Base-by-base conservation (phyloP, 30 jellyfish, hydroid and myxozoan genomes). In the Chironex yamaguchii region DNA sequence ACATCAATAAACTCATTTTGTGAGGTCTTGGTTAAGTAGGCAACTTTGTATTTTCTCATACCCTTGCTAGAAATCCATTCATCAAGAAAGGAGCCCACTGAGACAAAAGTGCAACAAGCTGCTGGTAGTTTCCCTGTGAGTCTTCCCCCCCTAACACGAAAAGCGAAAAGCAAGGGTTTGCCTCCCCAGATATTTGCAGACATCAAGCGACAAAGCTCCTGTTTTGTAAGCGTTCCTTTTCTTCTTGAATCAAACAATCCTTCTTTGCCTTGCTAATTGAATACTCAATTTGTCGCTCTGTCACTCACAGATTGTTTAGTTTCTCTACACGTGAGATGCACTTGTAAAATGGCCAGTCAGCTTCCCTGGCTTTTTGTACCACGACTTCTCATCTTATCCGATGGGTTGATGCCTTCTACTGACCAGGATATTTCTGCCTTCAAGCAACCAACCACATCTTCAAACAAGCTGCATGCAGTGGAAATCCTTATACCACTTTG, bases 391-490 rank as follows among this genome's bases (percentile, higher is more conserved):
- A 52, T 52, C 69, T 52, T 52, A 52, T 52, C 69, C 69, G 2
- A 52, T 52, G 69, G 30, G 11, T 52, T 31, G 69, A 52, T 52
- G 69, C 69, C 69, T 52, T 52, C 69, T 52, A 52, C 69, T 11
- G 69, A 52, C 69, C 69, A 52, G 69, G 69, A 52, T 52, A 20
- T 52, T 52, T 52, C 69, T 52, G 69, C 69, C 11, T 52, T 52
- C 69, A 31, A 52, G 69, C 69, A 52, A 52, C 69, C 69, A 52
- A 52, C 69, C 69, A n/a, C 69, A 52, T 52, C 69, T 52, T 31
- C 69, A 52, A 52, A 11, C 69, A 52, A 52, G 69, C 69, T 52
- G 25, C 69, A 52, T 31, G 69, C 69, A 52, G 25, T 28, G 69
- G 25, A 52, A 52, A 52, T 52, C 69, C 69, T 28, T 52, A 52